phyloP scores from a whole-genome alignment of 2,888 invertebrate genomes.

The Stenolophus ochropezus region DNA sequence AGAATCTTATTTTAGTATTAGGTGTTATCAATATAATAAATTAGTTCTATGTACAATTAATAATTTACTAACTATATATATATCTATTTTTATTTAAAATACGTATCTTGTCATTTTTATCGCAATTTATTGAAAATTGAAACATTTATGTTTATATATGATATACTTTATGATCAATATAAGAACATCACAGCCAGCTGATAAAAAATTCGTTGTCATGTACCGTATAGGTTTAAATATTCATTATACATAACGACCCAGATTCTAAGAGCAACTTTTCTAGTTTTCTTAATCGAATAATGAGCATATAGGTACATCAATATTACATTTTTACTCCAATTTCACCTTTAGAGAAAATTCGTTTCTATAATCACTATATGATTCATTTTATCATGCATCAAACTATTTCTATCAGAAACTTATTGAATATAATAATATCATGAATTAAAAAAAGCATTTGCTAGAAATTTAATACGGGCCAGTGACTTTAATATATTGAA shows the following conservation, averaged over 20 bases:
- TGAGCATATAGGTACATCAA: slow-evolving; percentile 34
- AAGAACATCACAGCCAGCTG: background rate
- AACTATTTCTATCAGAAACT: too few species aligned
- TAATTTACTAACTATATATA: too few species aligned
- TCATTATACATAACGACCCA: slow-evolving; percentile 50
- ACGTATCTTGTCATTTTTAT: background rate
- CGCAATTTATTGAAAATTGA: background rate
- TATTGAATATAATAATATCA: too few species aligned
- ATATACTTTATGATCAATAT: background rate
- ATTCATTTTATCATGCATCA: background rate
- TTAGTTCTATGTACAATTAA: too few species aligned
- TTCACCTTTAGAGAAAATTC: slow-evolving; percentile 24
- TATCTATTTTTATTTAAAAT: background rate
- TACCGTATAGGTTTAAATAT: slow-evolving; percentile 29
- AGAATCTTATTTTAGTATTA: too few species aligned
- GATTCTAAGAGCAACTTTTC: slow-evolving; percentile 39
- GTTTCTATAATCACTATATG: background rate
- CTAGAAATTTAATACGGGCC: too few species aligned
- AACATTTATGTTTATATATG: background rate
- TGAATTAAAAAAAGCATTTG: too few species aligned
- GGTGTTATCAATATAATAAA: too few species aligned
- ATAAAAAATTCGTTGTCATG: background rate
- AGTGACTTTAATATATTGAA: too few species aligned
- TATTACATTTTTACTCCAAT: slow-evolving; percentile 48
- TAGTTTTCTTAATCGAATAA: slow-evolving; percentile 41